phyloP scores from a whole-genome alignment of 2,888 invertebrate species.

The Bibio marci region DNA sequence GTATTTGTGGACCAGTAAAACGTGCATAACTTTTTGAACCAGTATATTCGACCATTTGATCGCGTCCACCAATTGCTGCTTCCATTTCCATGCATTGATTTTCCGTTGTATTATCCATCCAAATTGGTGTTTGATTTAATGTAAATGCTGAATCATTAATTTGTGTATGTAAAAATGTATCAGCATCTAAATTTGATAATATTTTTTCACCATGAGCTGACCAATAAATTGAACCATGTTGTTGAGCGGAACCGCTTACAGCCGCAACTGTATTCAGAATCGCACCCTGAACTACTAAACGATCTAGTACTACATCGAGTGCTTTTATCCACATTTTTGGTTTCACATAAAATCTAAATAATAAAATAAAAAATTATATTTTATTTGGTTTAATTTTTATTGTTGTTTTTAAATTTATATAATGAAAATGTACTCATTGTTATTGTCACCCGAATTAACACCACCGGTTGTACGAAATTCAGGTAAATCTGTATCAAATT shows the following conservation, averaged over 20 bases:
- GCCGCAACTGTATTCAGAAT: conserved; percentile 70
- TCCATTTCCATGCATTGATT: conserved; percentile 64
- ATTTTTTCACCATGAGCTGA: conserved; percentile 49
- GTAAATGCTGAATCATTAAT: conserved; percentile 61
- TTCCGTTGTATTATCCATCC: conserved; percentile 84
- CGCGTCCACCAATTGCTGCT: conserved; percentile 50
- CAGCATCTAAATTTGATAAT: conserved; percentile 47
- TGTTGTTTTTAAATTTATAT: too few relatives aligned
- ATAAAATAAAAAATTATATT: neutral
- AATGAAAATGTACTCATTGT: conserved; percentile 23
- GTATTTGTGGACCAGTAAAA: conserved; percentile 88
- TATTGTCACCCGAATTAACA: conserved; percentile 31
- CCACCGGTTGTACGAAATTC: conserved; percentile 58
- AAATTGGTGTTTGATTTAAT: conserved; percentile 67
- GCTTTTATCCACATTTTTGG: conserved; percentile 93
- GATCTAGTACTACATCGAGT: conserved; percentile 75
- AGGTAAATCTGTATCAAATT: conserved; percentile 85
- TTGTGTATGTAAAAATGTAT: conserved; percentile 68
- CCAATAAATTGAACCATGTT: conserved; percentile 98
- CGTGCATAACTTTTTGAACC: conserved; percentile 30
- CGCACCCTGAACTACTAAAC: conserved; percentile 61
- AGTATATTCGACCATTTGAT: conserved; percentile 23
- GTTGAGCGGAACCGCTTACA: conserved; percentile 85
- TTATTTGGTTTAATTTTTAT: neutral
- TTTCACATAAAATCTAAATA: conserved; percentile 53